These are phyloP conservation scores for Sanderia malayensis DNA, from an alignment of 30 jellyfish, hydroid and myxozoan species.

Conservation along the genomic window DNA sequence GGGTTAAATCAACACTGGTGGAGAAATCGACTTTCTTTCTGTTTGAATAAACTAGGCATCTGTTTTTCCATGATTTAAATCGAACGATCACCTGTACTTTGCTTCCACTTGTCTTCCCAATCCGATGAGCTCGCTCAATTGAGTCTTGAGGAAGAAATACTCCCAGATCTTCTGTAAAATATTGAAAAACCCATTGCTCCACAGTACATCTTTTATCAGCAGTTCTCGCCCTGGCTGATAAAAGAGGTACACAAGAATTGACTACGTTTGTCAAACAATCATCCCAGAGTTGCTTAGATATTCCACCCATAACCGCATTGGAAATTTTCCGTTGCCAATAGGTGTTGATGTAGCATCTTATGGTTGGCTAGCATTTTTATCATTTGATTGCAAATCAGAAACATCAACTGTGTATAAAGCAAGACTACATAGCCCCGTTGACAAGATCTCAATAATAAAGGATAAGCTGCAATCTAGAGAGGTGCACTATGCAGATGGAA, in stretches of 20 bases:
- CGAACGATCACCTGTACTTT: too few relatives aligned
- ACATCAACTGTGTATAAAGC: constrained; percentile 19
- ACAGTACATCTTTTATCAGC: too few relatives aligned
- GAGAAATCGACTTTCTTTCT: too few relatives aligned
- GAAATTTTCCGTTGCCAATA: constrained; percentile 42
- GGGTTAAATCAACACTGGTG: too few relatives aligned
- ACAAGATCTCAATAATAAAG: constrained; percentile 13
- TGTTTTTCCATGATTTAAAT: too few relatives aligned
- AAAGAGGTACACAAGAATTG: constrained; percentile 22
- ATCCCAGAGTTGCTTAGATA: constrained; percentile 29
- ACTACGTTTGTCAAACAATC: constrained; percentile 28
- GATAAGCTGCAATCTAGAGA: constrained; percentile 11
- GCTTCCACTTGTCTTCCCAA: too few relatives aligned
- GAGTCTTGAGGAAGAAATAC: too few relatives aligned
- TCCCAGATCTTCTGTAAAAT: too few relatives aligned
- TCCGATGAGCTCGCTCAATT: too few relatives aligned
- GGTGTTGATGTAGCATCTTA: constrained; percentile 16
- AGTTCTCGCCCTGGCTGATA: constrained; percentile 16
- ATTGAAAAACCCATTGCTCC: too few relatives aligned
- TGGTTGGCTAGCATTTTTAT: constrained; percentile 8
- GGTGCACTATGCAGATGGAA: constrained; percentile 17
- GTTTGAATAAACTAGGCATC: too few relatives aligned
- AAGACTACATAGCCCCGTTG: constrained; percentile 31
- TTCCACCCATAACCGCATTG: constrained; percentile 25
- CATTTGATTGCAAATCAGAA: constrained; percentile 20